These are phyloP conservation scores for Typhlomys cinereus DNA, from an alignment of 2,113 vertebrate genomes.

Conservation along the genomic window DNA sequence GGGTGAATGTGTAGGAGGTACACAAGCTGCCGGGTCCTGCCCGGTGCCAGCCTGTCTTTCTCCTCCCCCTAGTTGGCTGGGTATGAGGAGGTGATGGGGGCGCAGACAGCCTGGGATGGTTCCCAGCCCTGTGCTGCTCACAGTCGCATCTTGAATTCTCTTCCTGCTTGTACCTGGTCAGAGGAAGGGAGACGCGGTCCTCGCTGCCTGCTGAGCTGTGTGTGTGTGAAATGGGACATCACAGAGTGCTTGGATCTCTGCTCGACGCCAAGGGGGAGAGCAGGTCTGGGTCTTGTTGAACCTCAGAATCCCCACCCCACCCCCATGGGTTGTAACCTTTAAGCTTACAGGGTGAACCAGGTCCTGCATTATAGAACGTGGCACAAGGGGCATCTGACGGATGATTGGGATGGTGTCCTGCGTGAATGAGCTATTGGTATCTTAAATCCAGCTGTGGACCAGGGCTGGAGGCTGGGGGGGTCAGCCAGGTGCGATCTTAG, in stretches of 20 bases:
- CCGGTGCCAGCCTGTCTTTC: fast-evolving
- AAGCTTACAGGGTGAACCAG: neutral
- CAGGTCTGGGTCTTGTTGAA: neutral
- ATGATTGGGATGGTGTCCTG: neutral
- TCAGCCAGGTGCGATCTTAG: neutral
- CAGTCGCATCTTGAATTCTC: neutral
- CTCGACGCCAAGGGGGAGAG: neutral
- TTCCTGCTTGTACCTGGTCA: neutral
- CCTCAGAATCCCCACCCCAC: neutral
- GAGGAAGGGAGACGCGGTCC: neutral
- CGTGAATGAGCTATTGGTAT: neutral
- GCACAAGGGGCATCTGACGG: neutral
- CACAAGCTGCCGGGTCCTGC: neutral
- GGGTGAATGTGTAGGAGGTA: neutral
- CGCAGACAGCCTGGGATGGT: neutral
- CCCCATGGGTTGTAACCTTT: neutral
- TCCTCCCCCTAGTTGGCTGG: neutral
- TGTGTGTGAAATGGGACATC: neutral
- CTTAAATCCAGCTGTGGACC: neutral
- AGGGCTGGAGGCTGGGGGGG: neutral
- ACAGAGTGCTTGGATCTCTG: neutral
- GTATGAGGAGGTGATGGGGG: neutral
- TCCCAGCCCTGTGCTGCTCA: neutral
- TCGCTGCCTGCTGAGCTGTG: neutral
- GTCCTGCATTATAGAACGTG: neutral